These are phyloP conservation scores for Ophthalmotilapia sp. DNA, from an alignment of 2,113 vertebrate species.

Conservation along the genomic window DNA sequence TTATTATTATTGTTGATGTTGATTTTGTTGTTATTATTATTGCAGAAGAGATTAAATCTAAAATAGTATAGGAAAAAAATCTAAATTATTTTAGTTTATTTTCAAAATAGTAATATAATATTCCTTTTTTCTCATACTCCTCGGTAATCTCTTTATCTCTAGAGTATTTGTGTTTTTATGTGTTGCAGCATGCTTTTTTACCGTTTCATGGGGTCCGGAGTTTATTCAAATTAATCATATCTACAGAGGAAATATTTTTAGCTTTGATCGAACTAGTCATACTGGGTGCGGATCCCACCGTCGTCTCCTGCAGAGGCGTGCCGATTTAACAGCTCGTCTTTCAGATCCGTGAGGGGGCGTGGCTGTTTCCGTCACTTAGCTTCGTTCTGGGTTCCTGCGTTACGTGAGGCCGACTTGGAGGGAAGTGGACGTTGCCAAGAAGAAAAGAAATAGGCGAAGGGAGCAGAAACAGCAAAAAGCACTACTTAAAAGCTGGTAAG, in stretches of 20 bases:
- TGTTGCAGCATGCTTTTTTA: background rate
- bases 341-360: conserved; percentile 1
- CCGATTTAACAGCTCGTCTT: background rate
- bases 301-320: conserved; percentile 15
- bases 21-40: background rate
- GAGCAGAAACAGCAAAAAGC: background rate
- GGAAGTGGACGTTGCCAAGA: background rate
- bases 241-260: background rate
- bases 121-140: background rate
- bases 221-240: background rate
- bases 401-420: conserved; percentile 30
- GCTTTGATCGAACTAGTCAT: background rate
- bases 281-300: background rate
- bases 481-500: background rate
- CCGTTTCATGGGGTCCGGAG: background rate
- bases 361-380: background rate
- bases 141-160: background rate
- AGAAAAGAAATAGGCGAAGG: background rate
- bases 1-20: background rate
- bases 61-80: background rate
- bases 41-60: background rate
- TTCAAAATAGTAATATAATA: background rate
- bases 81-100: background rate
- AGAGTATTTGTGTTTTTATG: background rate
- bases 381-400: conserved; percentile 8